These are phyloP conservation scores for Sinocyclocheilus grahami DNA, from an alignment of 2,113 vertebrate species.

Conservation along the genomic window DNA sequence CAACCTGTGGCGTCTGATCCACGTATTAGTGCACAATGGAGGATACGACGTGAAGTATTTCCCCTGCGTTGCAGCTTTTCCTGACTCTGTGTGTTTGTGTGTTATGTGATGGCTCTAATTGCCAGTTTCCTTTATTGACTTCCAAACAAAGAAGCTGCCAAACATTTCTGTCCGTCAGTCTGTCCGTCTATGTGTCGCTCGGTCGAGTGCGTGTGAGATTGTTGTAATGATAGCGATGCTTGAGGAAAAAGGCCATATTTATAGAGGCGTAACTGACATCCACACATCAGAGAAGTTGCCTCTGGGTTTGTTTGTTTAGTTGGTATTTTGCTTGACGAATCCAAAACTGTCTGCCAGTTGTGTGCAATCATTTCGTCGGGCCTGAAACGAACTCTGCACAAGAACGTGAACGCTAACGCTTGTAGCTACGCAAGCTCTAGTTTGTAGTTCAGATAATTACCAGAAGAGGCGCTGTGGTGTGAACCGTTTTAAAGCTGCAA, in stretches of 20 bases:
- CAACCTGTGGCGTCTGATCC: background rate
- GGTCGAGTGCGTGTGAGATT: constrained; percentile 37
- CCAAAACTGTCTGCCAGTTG: background rate
- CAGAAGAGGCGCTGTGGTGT: background rate
- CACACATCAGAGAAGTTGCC: constrained; percentile 24
- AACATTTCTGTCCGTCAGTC: constrained; percentile 24
- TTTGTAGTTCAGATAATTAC: background rate
- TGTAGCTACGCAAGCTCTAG: background rate
- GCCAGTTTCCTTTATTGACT: constrained; percentile 68
- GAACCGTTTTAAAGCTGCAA: background rate
- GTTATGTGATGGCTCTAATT: constrained; percentile 65
- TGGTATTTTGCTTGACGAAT: constrained; percentile 14
- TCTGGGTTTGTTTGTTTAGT: constrained; percentile 11
- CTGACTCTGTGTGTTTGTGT: constrained; percentile 67
- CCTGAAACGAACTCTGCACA: background rate
- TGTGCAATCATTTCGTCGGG: background rate
- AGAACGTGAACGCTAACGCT: background rate
- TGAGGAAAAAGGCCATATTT: constrained; percentile 40
- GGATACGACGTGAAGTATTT: constrained; percentile 55
- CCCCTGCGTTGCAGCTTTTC: constrained; percentile 70
- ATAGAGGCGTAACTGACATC: constrained; percentile 34
- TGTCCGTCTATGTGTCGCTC: constrained; percentile 27
- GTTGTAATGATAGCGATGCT: constrained; percentile 17
- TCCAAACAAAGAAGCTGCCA: constrained; percentile 46
- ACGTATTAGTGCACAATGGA: constrained; percentile 23